Evolutionary conservation across 2,797 vertebrate genomes (phyloP), one percentile per base, ranked within the genome.

Genomic region (Poeciliopsis paucimaculata): DNA sequence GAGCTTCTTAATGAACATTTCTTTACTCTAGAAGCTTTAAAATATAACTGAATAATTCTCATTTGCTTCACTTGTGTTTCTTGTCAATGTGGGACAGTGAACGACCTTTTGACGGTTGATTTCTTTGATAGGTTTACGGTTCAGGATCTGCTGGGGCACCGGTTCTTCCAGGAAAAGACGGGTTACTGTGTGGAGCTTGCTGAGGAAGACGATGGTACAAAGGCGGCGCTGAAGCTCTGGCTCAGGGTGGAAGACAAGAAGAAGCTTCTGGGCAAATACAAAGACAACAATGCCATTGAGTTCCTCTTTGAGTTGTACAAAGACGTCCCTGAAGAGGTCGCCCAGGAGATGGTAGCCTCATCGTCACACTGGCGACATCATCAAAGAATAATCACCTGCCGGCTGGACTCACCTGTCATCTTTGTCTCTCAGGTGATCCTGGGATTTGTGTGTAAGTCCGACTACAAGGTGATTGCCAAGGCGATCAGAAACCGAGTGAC

Each of bases 221-320:
- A 97, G 91, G 93, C 93, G 0, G 95, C 95, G 4, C 94, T 99
- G 62, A 98, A 98, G 92, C 95, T 99, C 46, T 98, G 97, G 98
- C 95, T 99, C 23, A 94, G 97, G 75, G 97, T 99, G 97, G 97
- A 98, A 0, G 96, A 96, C 68, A 95, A 95, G 0, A 97, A 97
- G 93, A 97, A 97, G 75, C 95, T 98, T 4, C 96, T 96, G 0
- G 98, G 98, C 13, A 98, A 97, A 78, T 98, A 98, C 88, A 97
- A 98, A 87, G 98, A 98, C 94, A 97, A 98, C 94, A 96, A 98
- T 0, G 98, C 98, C 91, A 97, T 99, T 0, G 98, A 99, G 93
- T 98, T 99, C 90, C 93, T 97, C 85, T 99, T 98, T 0, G 97
- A 99, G 86, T 94, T 99, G 12, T 97, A 97, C 92, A 97, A 97